Evolutionary conservation across 2,113 vertebrate genomes (phyloP).

Genomic region (Elanoides forficatus): DNA sequence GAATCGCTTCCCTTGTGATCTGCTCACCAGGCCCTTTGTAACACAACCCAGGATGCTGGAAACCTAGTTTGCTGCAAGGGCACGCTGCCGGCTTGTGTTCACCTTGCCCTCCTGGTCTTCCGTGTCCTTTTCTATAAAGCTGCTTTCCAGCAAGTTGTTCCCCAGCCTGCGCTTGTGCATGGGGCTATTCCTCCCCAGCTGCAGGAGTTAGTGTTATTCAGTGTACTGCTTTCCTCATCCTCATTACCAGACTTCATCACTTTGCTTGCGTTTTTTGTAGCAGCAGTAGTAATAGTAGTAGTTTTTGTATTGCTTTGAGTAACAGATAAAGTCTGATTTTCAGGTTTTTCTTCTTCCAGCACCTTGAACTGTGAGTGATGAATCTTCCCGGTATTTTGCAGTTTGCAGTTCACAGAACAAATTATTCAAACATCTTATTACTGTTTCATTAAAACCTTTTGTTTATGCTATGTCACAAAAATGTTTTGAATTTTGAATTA

Average conservation of each 20-base stretch:
- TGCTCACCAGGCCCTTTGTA: background rate
- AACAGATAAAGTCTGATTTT: background rate
- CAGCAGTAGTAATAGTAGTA: background rate
- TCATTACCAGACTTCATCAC: background rate
- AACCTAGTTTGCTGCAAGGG: background rate
- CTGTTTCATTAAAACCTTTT: slow-evolving; percentile 41
- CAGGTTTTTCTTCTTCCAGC: background rate
- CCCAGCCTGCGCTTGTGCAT: background rate
- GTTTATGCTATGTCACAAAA: slow-evolving; percentile 10
- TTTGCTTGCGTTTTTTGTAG: background rate
- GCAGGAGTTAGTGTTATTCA: background rate
- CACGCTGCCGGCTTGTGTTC: fast-evolving
- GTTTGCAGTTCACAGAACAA: slow-evolving; percentile 31
- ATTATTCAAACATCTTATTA: slow-evolving; percentile 6
- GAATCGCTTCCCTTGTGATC: background rate
- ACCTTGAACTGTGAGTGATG: background rate
- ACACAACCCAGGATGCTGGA: background rate
- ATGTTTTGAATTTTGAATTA: background rate
- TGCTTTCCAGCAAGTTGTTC: background rate
- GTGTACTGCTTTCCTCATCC: background rate
- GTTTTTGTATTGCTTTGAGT: background rate
- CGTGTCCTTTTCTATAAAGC: background rate
- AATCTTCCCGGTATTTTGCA: background rate
- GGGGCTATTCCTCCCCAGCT: background rate
- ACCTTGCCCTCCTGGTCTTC: background rate